phyloP scores from a whole-genome alignment of 2,888 invertebrate species.

The Cotesia congregata region DNA sequence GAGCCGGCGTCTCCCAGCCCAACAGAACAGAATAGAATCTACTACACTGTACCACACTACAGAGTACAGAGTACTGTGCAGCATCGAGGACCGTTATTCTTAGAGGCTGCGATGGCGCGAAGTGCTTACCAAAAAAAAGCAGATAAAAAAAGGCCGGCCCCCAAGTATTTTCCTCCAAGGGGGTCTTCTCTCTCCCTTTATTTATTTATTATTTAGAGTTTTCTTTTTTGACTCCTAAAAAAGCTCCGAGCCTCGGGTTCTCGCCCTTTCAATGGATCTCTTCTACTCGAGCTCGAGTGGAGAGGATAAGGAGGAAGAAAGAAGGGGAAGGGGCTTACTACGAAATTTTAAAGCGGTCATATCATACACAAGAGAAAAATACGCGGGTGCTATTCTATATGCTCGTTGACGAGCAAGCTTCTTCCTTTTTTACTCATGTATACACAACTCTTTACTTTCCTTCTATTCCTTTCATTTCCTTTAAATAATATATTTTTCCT shows the following conservation, averaged over 20 bases:
- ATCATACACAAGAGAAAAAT: constrained; percentile 13
- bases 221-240: background rate
- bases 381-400: background rate
- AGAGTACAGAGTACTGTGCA: constrained; percentile 1
- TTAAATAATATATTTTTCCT: background rate
- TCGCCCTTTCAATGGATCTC: background rate
- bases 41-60: background rate
- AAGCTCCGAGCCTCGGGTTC: background rate
- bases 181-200: constrained; percentile 2
- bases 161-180: constrained; percentile 17
- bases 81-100: constrained; percentile 6
- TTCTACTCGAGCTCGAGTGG: background rate
- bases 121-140: constrained; percentile 35
- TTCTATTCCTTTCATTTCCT: background rate
- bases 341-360: constrained; percentile 18
- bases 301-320: too few relatives aligned
- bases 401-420: constrained; percentile 1
- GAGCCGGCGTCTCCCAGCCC: constrained; percentile 18
- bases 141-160: constrained; percentile 18
- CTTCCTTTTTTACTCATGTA: background rate
- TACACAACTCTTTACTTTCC: constrained; percentile 1
- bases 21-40: background rate
- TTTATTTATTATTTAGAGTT: constrained; percentile 7
- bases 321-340: background rate
- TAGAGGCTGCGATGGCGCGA: constrained; percentile 25